Evolutionary conservation across 2,888 invertebrate species (phyloP).

Genomic region (Lydus trimaculatus): DNA sequence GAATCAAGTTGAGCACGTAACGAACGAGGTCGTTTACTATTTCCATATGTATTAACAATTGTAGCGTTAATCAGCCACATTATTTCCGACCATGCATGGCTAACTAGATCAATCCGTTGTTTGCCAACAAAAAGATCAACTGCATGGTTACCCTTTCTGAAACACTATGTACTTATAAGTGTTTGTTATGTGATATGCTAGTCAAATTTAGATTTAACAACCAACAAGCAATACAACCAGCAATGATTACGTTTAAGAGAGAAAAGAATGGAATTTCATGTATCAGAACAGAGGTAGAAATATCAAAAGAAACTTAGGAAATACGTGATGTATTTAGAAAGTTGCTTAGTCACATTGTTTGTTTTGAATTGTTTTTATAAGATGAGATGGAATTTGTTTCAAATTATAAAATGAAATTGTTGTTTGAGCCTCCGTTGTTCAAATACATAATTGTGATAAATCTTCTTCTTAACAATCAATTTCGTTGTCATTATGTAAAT

Average conservation of each 20-base stretch:
- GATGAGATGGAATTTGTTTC: slow-evolving; percentile 7
- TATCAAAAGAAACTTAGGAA: slow-evolving; percentile 13
- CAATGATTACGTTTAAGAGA: slow-evolving; percentile 13
- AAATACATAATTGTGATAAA: background rate
- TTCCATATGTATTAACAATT: slow-evolving; percentile 32
- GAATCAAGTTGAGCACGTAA: slow-evolving; percentile 33
- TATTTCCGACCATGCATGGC: slow-evolving; percentile 33
- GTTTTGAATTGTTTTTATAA: slow-evolving; percentile 14
- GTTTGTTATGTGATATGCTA: slow-evolving; percentile 21
- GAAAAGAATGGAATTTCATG: slow-evolving; percentile 18
- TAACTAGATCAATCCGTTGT: slow-evolving; percentile 28
- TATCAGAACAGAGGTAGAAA: background rate
- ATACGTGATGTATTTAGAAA: slow-evolving; percentile 30
- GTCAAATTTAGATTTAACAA: slow-evolving; percentile 18
- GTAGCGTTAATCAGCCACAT: slow-evolving; percentile 36
- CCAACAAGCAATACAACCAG: background rate
- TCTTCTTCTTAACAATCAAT: background rate
- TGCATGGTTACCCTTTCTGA: slow-evolving; percentile 19
- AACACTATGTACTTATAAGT: slow-evolving; percentile 12
- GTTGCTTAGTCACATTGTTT: slow-evolving; percentile 29
- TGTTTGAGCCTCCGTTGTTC: slow-evolving; percentile 6
- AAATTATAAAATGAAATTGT: slow-evolving; percentile 14
- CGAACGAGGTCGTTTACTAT: slow-evolving; percentile 28
- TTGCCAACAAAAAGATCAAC: slow-evolving; percentile 18
- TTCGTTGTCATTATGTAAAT: background rate